Evolutionary conservation across 2,113 vertebrate genomes (phyloP), one percentile per base, ranked within the genome.

Genomic region (Pangasianodon gigas): DNA sequence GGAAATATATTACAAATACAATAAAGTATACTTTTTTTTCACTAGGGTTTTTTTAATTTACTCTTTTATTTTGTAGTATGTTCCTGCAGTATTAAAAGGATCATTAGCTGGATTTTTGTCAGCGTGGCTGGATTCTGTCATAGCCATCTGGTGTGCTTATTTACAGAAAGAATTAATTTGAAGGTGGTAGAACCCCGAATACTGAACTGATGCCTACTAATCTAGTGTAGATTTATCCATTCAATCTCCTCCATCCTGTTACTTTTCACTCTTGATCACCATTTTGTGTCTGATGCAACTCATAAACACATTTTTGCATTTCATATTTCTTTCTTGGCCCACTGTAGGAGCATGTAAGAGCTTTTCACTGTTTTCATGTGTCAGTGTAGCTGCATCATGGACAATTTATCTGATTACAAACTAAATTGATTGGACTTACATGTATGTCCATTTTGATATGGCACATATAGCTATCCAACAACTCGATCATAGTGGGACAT

Each of bases 101-200:
- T 95, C 94, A 94, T 95, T 94, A 95, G 94, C 93, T 44, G 77
- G 90, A 91, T 93, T 94, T 94, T 91, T 92, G 91, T 94, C 93
- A 92, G 90, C 82, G 91, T 93, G 92, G 92, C 89, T 91, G 81
- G 89, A 94, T 93, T 94, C 91, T 90, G 92, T 92, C 88, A 91
- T 79, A 87, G 92, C 94, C 94, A 96, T 95, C 95, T 95, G 95
- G 90, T 94, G 92, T 90, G 54, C 94, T 94, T 91, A 69, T 91
- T 94, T 95, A 94, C 91, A 87, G 90, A 91, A 52, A 85, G 92
- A 93, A 95, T 95, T 94, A 93, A 94, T 95, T 91, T 94, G 91
- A 91, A 92, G 90, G 90, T 93, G 93, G 92, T 89, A 89, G 32
- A 77, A 89, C 90, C 89, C 92, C 84, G 91, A 94, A 90, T 90